Conservation (phyloP, 2,797 vertebrate species). For the Naso thynnoides region DNA sequence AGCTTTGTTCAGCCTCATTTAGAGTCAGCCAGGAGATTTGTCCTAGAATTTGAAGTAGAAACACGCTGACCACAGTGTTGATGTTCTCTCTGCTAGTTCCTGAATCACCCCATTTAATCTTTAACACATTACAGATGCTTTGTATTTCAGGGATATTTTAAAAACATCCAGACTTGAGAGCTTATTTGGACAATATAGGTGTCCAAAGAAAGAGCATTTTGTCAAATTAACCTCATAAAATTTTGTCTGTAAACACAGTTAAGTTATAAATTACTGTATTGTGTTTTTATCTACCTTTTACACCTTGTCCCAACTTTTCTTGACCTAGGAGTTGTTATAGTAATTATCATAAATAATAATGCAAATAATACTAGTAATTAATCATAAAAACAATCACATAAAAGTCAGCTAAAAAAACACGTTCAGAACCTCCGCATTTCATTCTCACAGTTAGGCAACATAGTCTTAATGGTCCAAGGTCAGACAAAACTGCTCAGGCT, state of each 20-base stretch:
- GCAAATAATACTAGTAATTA: no score
- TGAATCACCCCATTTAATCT: constrained; percentile 27
- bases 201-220: neutral
- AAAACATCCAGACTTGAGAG: constrained; percentile 13
- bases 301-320: no score
- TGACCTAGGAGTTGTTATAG: no score
- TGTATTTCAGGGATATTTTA: neutral
- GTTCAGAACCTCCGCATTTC: neutral
- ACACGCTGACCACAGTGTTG: constrained; percentile 53
- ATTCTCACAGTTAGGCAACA: neutral
- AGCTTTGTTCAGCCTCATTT: constrained; percentile 53
- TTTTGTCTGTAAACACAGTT: no score
- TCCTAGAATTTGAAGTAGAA: constrained; percentile 56
- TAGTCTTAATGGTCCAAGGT: neutral
- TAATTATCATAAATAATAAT: neutral
- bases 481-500: neutral
- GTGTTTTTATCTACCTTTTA: no score
- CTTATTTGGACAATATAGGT: constrained; percentile 8
- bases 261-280: no score
- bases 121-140: constrained; percentile 21
- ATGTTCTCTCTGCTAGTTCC: constrained; percentile 30
- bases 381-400: neutral
- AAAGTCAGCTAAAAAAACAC: neutral
- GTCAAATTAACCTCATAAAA: neutral
- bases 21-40: constrained; percentile 47